phyloP scores from a whole-genome alignment of 2,797 vertebrate species.

The Ctenosaura bakeri region DNA sequence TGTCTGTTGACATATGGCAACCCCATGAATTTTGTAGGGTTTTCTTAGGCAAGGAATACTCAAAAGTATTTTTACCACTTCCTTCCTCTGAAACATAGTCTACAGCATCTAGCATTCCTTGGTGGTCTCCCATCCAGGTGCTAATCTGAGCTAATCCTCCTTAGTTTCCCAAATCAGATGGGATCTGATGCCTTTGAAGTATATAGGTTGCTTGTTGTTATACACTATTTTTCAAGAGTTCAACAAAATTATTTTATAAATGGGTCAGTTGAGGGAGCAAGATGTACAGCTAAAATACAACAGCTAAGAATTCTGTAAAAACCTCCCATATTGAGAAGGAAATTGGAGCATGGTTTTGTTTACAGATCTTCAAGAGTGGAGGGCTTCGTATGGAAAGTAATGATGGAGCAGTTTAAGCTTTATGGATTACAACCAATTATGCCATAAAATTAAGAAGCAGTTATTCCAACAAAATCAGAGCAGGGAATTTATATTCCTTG shows the following conservation, averaged over 20 bases:
- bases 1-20: too few species aligned
- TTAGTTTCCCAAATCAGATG: too few species aligned
- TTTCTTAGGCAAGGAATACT: too few species aligned
- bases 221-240: not conserved
- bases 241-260: not conserved
- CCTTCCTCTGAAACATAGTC: too few species aligned
- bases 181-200: too few species aligned
- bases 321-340: not conserved
- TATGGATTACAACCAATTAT: not conserved
- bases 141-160: too few species aligned
- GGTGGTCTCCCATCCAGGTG: too few species aligned
- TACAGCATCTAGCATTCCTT: too few species aligned
- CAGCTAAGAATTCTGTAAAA: not conserved
- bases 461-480: not conserved
- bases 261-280: too few species aligned
- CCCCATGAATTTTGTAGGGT: too few species aligned
- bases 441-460: not conserved
- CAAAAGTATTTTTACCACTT: too few species aligned
- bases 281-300: not conserved
- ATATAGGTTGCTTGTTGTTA: too few species aligned
- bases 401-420: not conserved
- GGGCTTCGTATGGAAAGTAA: not conserved
- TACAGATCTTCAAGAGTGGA: not conserved
- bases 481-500: not conserved
- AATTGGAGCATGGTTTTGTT: not conserved